Base-by-base conservation (phyloP, 1,140 invertebrate genomes). In the Drosophila pseudoananassae region DNA sequence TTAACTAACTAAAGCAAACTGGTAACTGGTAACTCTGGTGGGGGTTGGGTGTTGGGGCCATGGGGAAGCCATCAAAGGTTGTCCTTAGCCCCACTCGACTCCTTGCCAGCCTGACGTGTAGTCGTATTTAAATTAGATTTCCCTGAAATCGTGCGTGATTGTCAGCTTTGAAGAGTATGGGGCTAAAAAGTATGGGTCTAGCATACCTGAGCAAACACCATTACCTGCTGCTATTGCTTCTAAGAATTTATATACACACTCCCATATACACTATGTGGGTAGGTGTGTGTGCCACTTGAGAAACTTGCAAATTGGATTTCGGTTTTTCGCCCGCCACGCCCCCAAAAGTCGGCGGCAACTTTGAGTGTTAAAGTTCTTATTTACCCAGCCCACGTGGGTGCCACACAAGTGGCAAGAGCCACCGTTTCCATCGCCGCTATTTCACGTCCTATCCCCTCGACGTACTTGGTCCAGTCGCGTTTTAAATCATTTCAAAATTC, bases 111-210 rank as follows among this genome's bases (percentile, higher is more conserved):
- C 61, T 74, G 78, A 71, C 83, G 82, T 85, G 82, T 85, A 87
- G 78, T 85, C 82, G 83, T 83, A 87, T 88, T 88, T 87, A 87
- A 87, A 87, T 87, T 87, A 88, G 83, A 87, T 87, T 87, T 83
- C 56, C 83, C 78, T 83, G 83, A 88, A 87, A 88, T 87, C 83
- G 83, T 87, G 83, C 83, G 83, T 88, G 83, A 88, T 88, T 87
- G 83, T 87, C 82, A 85, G 68, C 75, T 20, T 47, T 47, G 12
- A 36, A 54, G 49, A 55, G 40, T 43, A 43, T 43, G 57, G 38
- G 58, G 25, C 14, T 61, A 15, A 8, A 17, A 20, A 49, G 33
- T 29, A 46, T 23, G 50, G 29, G 57, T 25, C 46, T 46, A 49
- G 63, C 27, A 69, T 38, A 49, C 52, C 61, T 78, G 74, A 46